phyloP scores from a whole-genome alignment of 2,113 vertebrate species.

The Cygnus atratus region DNA sequence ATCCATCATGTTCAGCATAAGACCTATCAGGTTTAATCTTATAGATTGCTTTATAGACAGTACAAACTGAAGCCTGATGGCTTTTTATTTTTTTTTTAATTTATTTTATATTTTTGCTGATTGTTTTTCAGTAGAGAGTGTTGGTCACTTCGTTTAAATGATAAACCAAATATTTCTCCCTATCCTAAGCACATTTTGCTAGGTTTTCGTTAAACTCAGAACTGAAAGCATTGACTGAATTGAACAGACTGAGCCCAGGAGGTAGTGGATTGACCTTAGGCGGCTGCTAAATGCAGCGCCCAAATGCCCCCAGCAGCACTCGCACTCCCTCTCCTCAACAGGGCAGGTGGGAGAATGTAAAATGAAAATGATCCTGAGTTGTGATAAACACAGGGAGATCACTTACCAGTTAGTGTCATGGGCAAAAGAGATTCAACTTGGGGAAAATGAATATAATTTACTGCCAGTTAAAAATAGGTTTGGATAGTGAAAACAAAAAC shows the following conservation, averaged over 20 bases:
- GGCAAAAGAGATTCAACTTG: background rate
- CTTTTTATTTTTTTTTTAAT: background rate
- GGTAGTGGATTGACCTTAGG: background rate
- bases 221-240: background rate
- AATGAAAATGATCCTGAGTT: background rate
- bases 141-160: background rate
- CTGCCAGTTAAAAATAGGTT: background rate
- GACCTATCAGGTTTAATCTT: background rate
- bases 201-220: background rate
- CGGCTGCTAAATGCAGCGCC: background rate
- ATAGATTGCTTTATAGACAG: background rate
- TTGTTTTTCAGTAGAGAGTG: background rate
- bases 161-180: background rate
- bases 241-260: background rate
- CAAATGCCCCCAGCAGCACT: background rate
- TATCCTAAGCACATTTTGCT: background rate
- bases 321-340: background rate
- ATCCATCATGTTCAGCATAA: constrained; percentile 45
- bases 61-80: background rate
- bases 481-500: background rate
- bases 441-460: background rate
- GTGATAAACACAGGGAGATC: background rate
- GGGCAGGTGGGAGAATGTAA: background rate
- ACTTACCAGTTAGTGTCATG: background rate
- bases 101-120: background rate